Evolutionary conservation across 2,888 invertebrate species (phyloP), one percentile per base, ranked within the genome.

Genomic region (Polietes domitor): DNA sequence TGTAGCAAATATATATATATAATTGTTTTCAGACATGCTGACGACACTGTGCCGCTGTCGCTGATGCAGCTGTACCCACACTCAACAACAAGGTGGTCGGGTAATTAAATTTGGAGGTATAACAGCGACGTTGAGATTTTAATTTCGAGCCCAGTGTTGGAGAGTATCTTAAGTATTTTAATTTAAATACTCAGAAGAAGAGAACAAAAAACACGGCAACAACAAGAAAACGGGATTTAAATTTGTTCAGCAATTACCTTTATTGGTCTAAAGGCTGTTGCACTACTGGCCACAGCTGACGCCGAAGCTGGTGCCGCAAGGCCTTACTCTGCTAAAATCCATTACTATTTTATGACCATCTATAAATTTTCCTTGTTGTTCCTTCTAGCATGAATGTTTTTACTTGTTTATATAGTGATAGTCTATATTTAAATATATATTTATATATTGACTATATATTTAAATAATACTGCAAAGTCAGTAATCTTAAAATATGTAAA

Each of bases 21-120:
- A n/a, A n/a, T n/a, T n/a, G n/a, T n/a, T n/a, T n/a, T n/a, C n/a
- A n/a, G n/a, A n/a, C n/a, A n/a, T n/a, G n/a, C n/a, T n/a, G n/a
- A n/a, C n/a, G 37, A 7, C 37, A 37, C 21, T 21, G 24, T 58
- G 26, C 61, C n/a, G 32, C 61, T 61, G 61, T 61, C n/a, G n/a
- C n/a, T n/a, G 3, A 26, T 26, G 12, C 21, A 2, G 53, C 7
- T 28, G 61, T 26, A 58, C 58, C 4, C 32, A 24, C 58, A 58
- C 58, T 26, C 24, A 26, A 9, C 12, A 26, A 58, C 61, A 61
- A 32, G 70, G 71, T 83, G 71, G 65, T 83, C 43, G 79, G 53
- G 76, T 68, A 81, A 81, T 84, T 81, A 78, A 72, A 76, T 73
- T 80, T 73, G 75, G n/a, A 63, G 53, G 43, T 72, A 72, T 68